Conservation (phyloP, 37 sponge, comb jelly and placozoan genomes). For the Theonella swinhoei region DNA sequence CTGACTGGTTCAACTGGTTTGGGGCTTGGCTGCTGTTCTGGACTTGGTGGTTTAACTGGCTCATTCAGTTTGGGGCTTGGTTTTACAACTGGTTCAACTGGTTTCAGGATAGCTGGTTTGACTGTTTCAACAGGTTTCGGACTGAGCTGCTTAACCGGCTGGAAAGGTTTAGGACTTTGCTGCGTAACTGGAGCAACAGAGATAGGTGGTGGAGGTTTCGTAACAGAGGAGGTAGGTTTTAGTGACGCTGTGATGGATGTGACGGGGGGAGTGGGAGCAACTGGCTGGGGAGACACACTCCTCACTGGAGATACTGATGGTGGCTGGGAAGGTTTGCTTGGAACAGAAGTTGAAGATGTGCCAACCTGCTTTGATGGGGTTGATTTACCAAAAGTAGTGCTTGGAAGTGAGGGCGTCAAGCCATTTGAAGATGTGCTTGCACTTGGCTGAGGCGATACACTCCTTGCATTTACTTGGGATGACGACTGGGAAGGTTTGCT, state of each 20-base stretch:
- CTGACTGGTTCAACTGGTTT: not conserved
- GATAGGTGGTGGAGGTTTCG: not conserved
- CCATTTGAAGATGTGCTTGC: not conserved
- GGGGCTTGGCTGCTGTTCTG: not conserved
- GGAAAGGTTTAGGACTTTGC: constrained; percentile 10
- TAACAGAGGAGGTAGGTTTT: not conserved
- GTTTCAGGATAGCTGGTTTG: not conserved
- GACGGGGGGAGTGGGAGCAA: not conserved
- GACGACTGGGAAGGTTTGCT: not conserved
- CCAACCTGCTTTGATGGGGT: not conserved
- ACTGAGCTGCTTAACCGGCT: constrained; percentile 1
- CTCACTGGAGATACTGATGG: not conserved
- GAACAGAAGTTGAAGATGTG: not conserved
- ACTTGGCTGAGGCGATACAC: not conserved
- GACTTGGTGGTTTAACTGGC: not conserved
- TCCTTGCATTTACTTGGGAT: not conserved
- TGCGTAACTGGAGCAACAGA: not conserved
- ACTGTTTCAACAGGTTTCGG: not conserved
- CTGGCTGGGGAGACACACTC: not conserved
- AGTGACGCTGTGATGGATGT: not conserved
- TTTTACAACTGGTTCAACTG: not conserved
- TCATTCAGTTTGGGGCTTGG: not conserved
- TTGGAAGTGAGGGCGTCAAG: not conserved
- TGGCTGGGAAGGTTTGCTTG: not conserved
- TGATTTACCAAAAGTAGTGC: not conserved